A percentile compares a stretch with the other conserved stretches of the same genome.
Evolutionary conservation across 2,113 vertebrate genomes (phyloP).

Genomic region (Ondatra zibethicus): DNA sequence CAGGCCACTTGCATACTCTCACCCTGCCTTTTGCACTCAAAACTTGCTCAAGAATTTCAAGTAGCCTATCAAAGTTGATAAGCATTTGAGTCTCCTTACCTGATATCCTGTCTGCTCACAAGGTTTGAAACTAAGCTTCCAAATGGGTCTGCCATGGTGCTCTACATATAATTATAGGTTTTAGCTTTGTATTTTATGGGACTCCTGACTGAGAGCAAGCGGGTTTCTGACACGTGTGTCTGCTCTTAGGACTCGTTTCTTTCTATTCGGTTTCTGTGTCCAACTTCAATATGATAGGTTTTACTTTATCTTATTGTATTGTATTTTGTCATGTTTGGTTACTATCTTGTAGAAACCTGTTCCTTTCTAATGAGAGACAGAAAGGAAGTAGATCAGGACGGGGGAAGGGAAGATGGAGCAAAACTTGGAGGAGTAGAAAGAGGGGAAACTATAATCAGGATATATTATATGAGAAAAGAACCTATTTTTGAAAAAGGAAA

Average conservation of each 20-base stretch:
- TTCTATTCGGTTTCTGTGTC: not conserved
- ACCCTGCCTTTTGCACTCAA: not conserved
- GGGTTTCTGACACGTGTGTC: not conserved
- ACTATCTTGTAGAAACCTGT: not conserved
- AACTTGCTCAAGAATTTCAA: not conserved
- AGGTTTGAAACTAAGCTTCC: constrained; percentile 7
- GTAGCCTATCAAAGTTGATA: not conserved
- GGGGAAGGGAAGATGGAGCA: not conserved
- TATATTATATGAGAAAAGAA: not conserved
- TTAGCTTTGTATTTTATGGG: not conserved
- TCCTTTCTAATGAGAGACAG: not conserved
- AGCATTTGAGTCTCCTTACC: not conserved
- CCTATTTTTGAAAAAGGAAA: not conserved
- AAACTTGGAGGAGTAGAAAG: not conserved
- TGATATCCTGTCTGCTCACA: not conserved
- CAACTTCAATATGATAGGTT: not conserved
- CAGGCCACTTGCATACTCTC: not conserved
- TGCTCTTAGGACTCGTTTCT: not conserved
- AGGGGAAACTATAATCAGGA: not conserved
- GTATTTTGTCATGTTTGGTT: not conserved
- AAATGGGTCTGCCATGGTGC: too few relatives aligned
- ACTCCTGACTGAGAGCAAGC: not conserved
- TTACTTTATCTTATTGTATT: too few relatives aligned
- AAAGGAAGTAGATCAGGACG: not conserved
- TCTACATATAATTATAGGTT: not conserved